Conservation (phyloP, 1,140 invertebrate genomes). For the Sycobia sp. region DNA sequence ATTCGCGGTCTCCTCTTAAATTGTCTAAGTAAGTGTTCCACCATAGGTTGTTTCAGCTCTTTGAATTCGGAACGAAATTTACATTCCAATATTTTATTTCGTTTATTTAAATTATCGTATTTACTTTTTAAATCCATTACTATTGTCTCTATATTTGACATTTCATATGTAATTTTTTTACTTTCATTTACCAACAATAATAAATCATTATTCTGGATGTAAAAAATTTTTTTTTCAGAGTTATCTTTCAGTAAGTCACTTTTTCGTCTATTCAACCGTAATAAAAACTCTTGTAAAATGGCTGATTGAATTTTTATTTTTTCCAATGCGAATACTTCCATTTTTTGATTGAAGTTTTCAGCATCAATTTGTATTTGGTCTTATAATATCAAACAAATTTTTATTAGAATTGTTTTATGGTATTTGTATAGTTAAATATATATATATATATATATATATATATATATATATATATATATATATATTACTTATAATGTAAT, state of each 20-base stretch:
- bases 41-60: conserved; percentile 45
- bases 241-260: conserved; percentile 15
- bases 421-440: not conserved
- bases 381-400: conserved; percentile 14
- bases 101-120: conserved; percentile 45
- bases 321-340: conserved; percentile 62
- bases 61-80: conserved; percentile 59
- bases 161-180: conserved; percentile 21
- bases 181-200: conserved; percentile 6
- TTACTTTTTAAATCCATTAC: conserved; percentile 40
- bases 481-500: too few species aligned
- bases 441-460: too few species aligned
- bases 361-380: conserved; percentile 61
- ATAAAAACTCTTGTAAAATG: conserved; percentile 64
- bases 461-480: too few species aligned
- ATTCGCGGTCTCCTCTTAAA: conserved; percentile 46
- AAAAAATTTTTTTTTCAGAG: conserved; percentile 25
- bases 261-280: conserved; percentile 25
- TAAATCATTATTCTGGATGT: conserved; percentile 27
- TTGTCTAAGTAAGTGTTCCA: conserved; percentile 46
- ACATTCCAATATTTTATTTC: conserved; percentile 59
- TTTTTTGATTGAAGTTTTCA: conserved; percentile 65
- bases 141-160: conserved; percentile 32
- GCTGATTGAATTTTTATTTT: conserved; percentile 67
- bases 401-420: not conserved